Percentiles rank a stretch among this genome's conserved stretches.
Conservation (phyloP, 2,113 vertebrate genomes). For the Megatriorchis doriae region DNA sequence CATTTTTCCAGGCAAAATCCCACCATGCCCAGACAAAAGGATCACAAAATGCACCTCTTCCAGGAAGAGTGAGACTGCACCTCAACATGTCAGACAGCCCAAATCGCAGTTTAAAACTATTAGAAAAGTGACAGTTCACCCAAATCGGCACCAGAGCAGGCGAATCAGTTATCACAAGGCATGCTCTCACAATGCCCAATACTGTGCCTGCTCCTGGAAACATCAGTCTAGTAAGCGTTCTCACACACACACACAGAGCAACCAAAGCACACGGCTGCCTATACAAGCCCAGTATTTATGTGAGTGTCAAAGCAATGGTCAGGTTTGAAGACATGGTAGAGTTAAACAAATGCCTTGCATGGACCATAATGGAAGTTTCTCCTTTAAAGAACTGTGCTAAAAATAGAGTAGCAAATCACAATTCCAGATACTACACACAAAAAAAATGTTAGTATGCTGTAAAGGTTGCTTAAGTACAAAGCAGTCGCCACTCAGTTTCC, state of each 20-base stretch:
- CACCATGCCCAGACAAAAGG: accelerated
- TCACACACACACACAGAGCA: background rate
- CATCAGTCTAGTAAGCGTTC: background rate
- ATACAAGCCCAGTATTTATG: background rate
- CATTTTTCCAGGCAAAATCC: background rate
- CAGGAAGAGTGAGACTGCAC: background rate
- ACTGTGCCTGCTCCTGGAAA: slow-evolving; percentile 21
- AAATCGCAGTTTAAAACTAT: background rate
- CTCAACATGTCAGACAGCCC: background rate
- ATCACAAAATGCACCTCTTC: background rate
- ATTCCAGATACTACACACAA: background rate
- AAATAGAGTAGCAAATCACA: background rate
- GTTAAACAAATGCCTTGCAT: background rate
- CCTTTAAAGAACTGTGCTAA: background rate
- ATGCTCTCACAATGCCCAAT: background rate
- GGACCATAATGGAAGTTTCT: background rate
- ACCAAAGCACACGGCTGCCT: background rate
- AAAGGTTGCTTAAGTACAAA: background rate
- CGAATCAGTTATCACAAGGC: background rate
- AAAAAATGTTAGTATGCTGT: background rate
- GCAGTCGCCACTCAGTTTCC: accelerated
- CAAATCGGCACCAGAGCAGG: background rate
- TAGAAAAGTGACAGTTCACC: background rate
- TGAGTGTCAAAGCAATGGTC: background rate
- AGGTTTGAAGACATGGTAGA: background rate